phyloP scores from a whole-genome alignment of 2,797 vertebrate species.

The Parambassis ranga region DNA sequence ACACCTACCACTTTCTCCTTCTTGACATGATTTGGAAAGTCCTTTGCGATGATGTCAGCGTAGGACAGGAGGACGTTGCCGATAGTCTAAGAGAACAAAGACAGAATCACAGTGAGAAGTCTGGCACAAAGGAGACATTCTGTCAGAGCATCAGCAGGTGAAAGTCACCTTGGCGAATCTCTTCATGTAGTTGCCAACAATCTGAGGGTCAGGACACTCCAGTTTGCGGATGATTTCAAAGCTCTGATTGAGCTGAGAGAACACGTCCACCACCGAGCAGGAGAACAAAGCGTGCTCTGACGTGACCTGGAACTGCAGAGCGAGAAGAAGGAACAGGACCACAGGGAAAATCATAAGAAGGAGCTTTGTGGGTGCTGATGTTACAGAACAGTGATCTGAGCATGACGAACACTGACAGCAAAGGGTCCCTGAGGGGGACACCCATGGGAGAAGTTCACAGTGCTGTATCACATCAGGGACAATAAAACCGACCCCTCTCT shows the following conservation, averaged over 20 bases:
- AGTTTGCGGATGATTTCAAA: conserved; percentile 98
- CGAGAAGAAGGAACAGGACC: conserved; percentile 2
- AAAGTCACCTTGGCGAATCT: conserved; percentile 93
- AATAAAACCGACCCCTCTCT: background rate
- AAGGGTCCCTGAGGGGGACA: background rate
- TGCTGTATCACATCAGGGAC: background rate
- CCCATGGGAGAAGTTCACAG: background rate
- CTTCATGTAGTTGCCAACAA: conserved; percentile 97
- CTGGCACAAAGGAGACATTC: background rate
- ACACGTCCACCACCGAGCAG: conserved; percentile 96
- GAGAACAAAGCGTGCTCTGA: conserved; percentile 96
- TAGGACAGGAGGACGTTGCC: conserved; percentile 96
- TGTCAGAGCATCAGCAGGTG: background rate
- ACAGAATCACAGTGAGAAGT: background rate
- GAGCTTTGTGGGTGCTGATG: conserved; percentile 1
- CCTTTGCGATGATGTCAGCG: conserved; percentile 94
- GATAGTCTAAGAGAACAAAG: conserved; percentile 82
- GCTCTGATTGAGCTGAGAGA: conserved; percentile 98
- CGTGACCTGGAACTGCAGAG: conserved; percentile 92
- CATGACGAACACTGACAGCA: background rate
- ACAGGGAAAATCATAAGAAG: conserved; percentile 10
- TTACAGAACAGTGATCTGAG: background rate
- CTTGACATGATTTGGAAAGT: conserved; percentile 92
- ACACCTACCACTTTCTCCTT: conserved; percentile 92
- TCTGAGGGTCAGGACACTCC: conserved; percentile 95